These are phyloP conservation scores for Laspeyria flexula DNA, from an alignment of 2,888 invertebrate species.

Conservation along the genomic window DNA sequence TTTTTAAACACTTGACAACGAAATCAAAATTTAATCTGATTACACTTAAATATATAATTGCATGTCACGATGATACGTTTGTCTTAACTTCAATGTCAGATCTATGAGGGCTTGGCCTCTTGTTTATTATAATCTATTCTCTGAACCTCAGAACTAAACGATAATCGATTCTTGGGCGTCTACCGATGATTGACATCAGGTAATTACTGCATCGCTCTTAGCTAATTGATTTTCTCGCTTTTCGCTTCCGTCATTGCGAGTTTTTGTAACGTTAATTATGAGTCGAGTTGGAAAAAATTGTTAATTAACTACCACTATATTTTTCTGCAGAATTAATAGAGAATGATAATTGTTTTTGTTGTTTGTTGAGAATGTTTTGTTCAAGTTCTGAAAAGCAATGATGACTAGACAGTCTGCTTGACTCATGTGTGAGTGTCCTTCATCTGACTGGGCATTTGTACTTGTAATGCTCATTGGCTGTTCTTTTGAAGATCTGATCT, in stretches of 20 bases:
- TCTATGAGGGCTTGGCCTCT: no score
- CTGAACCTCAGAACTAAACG: slow-evolving; percentile 3
- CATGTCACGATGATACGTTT: no score
- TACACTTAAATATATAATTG: no score
- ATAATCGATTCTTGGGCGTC: slow-evolving; percentile 11
- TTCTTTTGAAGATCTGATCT: no score
- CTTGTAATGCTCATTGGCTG: no score
- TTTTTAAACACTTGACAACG: no score
- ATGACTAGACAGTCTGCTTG: no score
- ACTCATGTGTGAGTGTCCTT: no score
- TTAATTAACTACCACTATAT: background rate
- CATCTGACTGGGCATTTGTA: no score
- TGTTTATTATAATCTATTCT: slow-evolving; percentile 1
- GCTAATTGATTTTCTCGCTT: slow-evolving; percentile 37
- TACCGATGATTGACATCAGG: slow-evolving; percentile 23
- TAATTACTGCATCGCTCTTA: slow-evolving; percentile 39
- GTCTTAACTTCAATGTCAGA: no score
- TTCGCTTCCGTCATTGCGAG: slow-evolving; percentile 13
- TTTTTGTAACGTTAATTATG: slow-evolving; percentile 25
- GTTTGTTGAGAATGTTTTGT: background rate
- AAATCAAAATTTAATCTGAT: no score
- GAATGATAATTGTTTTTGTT: background rate
- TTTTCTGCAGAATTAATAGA: background rate
- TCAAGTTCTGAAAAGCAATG: no score
- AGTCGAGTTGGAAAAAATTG: background rate